Percentiles rank a stretch among this genome's conserved stretches.
These are phyloP conservation scores for Microcaecilia unicolor DNA, from an alignment of 2,797 vertebrate species.

Conservation along the genomic window DNA sequence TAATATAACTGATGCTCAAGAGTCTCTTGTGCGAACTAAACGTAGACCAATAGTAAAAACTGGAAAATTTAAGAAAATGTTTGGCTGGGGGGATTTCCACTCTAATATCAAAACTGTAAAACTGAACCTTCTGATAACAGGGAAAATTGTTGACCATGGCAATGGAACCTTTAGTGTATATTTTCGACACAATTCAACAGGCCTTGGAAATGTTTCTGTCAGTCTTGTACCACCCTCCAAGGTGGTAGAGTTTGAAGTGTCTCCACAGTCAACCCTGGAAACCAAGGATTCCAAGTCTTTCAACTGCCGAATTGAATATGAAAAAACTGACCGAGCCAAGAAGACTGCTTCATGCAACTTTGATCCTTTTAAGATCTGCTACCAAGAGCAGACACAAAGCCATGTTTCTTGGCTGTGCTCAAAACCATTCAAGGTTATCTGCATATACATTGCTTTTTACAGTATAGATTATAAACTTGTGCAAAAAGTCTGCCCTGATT, in stretches of 20 bases:
- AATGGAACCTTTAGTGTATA: conserved; percentile 98
- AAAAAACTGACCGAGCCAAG: conserved; percentile 97
- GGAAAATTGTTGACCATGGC: conserved; percentile 96
- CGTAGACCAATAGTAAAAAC: conserved; percentile 97
- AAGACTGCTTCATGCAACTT: conserved; percentile 88
- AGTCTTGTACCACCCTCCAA: conserved; percentile 96
- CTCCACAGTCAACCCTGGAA: conserved; percentile 85
- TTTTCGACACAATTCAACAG: conserved; percentile 96
- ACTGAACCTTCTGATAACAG: conserved; percentile 93
- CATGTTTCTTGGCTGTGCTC: conserved; percentile 98
- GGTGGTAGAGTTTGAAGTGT: conserved; percentile 90
- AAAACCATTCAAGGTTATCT: conserved; percentile 97
- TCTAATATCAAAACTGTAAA: conserved; percentile 98
- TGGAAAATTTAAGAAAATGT: conserved; percentile 99
- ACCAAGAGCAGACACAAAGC: conserved; percentile 97
- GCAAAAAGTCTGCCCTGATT: conserved; percentile 97
- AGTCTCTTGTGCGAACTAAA: conserved; percentile 86
- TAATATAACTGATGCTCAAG: conserved; percentile 88
- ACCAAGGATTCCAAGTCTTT: conserved; percentile 96
- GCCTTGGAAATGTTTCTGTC: conserved; percentile 91
- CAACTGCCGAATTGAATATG: conserved; percentile 96
- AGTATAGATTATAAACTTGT: conserved; percentile 97
- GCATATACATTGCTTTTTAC: conserved; percentile 97
- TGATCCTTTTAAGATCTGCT: conserved; percentile 89
- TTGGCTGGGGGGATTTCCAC: conserved; percentile 98